Evolutionary conservation across 2,797 vertebrate genomes (phyloP).

Genomic region (Streptopelia turtur): DNA sequence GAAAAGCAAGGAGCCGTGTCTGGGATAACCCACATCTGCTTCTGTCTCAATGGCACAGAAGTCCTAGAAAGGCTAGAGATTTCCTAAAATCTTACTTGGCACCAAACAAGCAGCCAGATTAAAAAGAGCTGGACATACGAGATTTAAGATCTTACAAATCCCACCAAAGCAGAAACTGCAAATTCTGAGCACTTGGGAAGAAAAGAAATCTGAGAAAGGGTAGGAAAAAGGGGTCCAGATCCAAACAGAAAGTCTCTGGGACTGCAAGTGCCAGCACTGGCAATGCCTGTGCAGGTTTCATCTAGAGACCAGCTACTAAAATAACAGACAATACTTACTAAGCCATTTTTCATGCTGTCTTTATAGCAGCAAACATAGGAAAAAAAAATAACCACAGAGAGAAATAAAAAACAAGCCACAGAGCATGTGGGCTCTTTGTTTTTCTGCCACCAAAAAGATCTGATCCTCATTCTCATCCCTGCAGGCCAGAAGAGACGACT

Average conservation of each 20-base stretch:
- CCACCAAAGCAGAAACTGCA: background rate
- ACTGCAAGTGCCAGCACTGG: background rate
- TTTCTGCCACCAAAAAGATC: constrained; percentile 11
- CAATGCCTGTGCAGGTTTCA: background rate
- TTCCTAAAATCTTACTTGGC: background rate
- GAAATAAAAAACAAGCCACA: background rate
- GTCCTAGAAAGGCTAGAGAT: constrained; percentile 5
- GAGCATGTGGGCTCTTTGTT: constrained; percentile 11
- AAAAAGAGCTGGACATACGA: background rate
- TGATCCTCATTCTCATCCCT: background rate
- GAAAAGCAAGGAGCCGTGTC: background rate
- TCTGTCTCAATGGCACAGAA: background rate
- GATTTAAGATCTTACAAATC: background rate
- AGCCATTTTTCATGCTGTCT: constrained; percentile 23
- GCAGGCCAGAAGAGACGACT: background rate
- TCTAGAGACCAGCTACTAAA: constrained; percentile 40
- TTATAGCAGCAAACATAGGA: background rate
- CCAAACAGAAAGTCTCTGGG: background rate
- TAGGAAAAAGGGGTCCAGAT: background rate
- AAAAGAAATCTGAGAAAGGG: background rate
- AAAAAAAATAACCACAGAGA: constrained; percentile 13
- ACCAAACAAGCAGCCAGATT: background rate
- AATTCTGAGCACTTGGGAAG: background rate
- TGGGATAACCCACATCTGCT: background rate
- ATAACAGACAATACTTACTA: constrained; percentile 17